Percentiles rank a stretch among this genome's conserved stretches.
Conservation (phyloP, 2,888 invertebrate genomes). For the Rhingia campestris region DNA sequence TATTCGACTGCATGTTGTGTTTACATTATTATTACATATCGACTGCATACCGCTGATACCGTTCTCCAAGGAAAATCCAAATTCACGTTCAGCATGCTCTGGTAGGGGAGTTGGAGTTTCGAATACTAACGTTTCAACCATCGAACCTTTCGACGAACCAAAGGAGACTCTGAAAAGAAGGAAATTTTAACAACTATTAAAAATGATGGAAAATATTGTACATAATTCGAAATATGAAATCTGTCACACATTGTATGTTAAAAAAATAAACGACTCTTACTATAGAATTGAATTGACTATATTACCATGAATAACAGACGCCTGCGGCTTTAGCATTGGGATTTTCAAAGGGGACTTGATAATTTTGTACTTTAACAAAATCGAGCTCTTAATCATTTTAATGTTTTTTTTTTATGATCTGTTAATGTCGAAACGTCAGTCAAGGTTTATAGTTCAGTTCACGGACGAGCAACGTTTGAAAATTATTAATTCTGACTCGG, state of each 20-base stretch:
- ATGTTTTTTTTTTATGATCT: too few species aligned
- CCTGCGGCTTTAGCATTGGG: too few species aligned
- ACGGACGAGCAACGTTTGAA: too few species aligned
- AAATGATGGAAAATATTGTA: neutral
- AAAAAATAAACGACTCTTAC: neutral
- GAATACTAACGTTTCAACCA: constrained; percentile 96
- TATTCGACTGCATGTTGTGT: constrained; percentile 79
- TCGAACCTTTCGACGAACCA: constrained; percentile 96
- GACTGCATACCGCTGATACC: constrained; percentile 66
- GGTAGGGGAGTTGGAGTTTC: constrained; percentile 90
- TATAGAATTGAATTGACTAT: too few species aligned
- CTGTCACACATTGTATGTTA: neutral
- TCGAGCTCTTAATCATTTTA: too few species aligned
- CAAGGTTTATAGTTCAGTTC: too few species aligned
- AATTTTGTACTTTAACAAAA: too few species aligned
- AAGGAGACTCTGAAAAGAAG: constrained; percentile 91
- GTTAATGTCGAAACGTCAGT: too few species aligned
- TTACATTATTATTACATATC: constrained; percentile 62
- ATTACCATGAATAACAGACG: too few species aligned
- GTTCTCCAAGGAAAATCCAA: constrained; percentile 79
- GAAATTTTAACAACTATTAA: constrained; percentile 12
- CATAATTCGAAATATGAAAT: neutral
- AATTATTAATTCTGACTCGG: too few species aligned
- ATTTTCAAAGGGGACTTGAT: too few species aligned
- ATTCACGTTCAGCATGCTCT: constrained; percentile 82